These are phyloP conservation scores for Typhlichthys subterraneus DNA, from an alignment of 2,797 vertebrate genomes.

Conservation along the genomic window DNA sequence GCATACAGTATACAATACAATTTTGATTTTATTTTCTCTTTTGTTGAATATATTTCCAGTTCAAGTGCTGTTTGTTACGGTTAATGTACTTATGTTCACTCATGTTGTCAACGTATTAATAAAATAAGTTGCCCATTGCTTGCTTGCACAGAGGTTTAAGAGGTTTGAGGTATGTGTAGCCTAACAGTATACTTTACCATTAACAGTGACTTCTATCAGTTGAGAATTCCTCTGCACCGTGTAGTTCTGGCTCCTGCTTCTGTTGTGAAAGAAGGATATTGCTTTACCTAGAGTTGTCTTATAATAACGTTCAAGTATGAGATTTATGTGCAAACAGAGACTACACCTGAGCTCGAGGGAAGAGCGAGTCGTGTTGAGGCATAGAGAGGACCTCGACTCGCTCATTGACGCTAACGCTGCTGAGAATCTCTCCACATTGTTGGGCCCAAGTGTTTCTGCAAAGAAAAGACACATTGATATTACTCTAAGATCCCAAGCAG, in stretches of 20 bases:
- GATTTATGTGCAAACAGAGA: not conserved
- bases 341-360: conserved; percentile 68
- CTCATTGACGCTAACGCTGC: conserved; percentile 59
- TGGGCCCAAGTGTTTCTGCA: conserved; percentile 47
- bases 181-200: conserved; percentile 45
- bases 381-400: conserved; percentile 62
- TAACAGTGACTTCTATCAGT: conserved; percentile 61
- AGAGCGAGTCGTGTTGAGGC: conserved; percentile 42
- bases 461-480: not conserved
- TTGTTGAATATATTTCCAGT: too few species aligned
- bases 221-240: conserved; percentile 54
- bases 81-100: too few species aligned
- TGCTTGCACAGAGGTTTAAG: too few species aligned
- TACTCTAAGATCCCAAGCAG: not conserved
- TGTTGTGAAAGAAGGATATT: conserved; percentile 27
- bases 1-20: too few species aligned
- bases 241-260: conserved; percentile 58
- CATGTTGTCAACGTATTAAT: too few species aligned
- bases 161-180: too few species aligned
- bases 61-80: too few species aligned
- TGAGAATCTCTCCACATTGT: conserved; percentile 59
- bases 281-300: not conserved
- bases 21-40: too few species aligned
- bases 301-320: not conserved
- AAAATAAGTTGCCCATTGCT: too few species aligned